Evolutionary conservation across 2,888 invertebrate genomes (phyloP), one percentile per base, ranked within the genome.

Genomic region (Meganola albula): DNA sequence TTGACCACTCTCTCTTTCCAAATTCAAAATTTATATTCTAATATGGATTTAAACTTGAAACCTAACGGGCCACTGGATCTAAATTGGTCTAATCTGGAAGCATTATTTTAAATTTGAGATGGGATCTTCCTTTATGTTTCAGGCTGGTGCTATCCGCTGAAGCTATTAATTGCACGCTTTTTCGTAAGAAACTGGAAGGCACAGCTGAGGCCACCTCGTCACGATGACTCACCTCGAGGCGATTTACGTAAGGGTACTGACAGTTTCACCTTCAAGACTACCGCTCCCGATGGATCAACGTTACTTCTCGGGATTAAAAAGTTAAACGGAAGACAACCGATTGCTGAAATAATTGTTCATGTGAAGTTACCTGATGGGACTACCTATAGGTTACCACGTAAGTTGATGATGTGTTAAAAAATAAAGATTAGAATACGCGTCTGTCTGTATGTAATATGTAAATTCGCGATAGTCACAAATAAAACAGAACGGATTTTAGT

Each of bases 331-430:
- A 69, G 75, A 13, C 82, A 83, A 34, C 66, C 87, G 11, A 50
- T 84, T 71, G 63, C 71, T 49, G 91, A 92, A 70, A 67, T 89
- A 1, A 83, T 83, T 41, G 57, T 93, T 1, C 72, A 86, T 34
- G 61, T 92, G 9, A 73, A 71, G 37, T 45, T 85, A 31, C 37
- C 64, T 6, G 77, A 84, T 58, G 83, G 82, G 5, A 70, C 67
- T 3, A 48, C 48, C 9, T 86, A 75, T 39, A 66, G 44, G 33
- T 47, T 77, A 32, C 63, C 68, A 12, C 63, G 84, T 84, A 58
- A 68, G 76, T 68, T 13, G 10, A 18, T 14, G 13, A 26, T 34
- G 16, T n/a, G n/a, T n/a, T n/a, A n/a, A n/a, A n/a, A n/a, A n/a
- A n/a, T n/a, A n/a, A n/a, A n/a, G n/a, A n/a, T n/a, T n/a, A n/a